Conservation (phyloP, 2,113 vertebrate genomes). For the Rhizomys pruinosus region DNA sequence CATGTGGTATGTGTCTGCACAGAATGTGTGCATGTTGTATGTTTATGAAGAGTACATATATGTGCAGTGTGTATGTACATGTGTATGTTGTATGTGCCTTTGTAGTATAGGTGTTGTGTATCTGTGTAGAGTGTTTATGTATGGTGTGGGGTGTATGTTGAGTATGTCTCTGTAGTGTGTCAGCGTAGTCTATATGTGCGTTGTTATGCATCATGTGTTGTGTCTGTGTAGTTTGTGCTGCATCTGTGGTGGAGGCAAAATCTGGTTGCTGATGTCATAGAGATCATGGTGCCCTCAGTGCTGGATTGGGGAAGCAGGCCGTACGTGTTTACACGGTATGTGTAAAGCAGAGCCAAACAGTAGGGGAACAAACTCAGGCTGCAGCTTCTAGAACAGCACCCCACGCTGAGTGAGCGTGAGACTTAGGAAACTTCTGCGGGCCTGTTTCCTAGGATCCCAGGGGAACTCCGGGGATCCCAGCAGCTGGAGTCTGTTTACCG, state of each 20-base stretch:
- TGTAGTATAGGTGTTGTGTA: not conserved
- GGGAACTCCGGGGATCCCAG: not conserved
- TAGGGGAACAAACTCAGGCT: not conserved
- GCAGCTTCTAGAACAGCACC: not conserved
- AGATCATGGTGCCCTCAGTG: rapidly evolving
- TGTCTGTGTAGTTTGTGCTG: not conserved
- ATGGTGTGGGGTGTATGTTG: not conserved
- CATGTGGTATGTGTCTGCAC: not conserved
- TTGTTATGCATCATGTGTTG: not conserved
- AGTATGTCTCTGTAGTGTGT: not conserved
- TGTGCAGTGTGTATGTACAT: not conserved
- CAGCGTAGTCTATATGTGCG: too few relatives aligned
- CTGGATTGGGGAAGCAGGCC: not conserved
- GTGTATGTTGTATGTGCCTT: not conserved
- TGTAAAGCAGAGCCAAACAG: not conserved
- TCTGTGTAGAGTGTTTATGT: not conserved
- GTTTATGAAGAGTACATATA: too few relatives aligned
- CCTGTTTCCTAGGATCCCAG: not conserved
- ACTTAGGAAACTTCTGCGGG: not conserved
- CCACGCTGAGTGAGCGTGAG: not conserved
- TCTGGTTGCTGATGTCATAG: not conserved
- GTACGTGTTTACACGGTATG: not conserved
- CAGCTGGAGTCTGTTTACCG: not conserved
- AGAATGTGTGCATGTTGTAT: not conserved
- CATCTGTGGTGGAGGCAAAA: not conserved